These are phyloP conservation scores for Mirounga angustirostris DNA, from an alignment of 2,113 vertebrate genomes.

Conservation along the genomic window DNA sequence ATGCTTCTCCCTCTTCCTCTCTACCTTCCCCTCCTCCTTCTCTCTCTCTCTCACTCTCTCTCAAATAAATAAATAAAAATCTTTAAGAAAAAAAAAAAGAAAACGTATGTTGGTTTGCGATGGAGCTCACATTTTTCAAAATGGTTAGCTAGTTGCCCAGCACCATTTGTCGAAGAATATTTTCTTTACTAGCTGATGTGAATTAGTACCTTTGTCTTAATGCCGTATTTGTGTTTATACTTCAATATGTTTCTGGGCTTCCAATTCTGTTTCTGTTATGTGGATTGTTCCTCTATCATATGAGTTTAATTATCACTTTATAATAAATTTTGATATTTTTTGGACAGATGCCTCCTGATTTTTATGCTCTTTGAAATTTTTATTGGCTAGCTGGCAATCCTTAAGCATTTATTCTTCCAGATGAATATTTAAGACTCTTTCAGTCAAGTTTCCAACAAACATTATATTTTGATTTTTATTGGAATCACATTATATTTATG, in stretches of 20 bases:
- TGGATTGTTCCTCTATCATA: neutral
- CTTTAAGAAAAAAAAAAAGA: neutral
- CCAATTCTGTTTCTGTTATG: neutral
- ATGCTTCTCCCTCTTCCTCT: too few relatives aligned
- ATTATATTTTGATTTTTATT: neutral
- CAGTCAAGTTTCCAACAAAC: neutral
- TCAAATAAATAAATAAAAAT: too few relatives aligned
- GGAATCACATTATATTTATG: neutral
- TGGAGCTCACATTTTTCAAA: neutral
- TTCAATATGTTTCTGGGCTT: neutral
- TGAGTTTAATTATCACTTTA: neutral
- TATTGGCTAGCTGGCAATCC: neutral
- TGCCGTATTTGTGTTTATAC: neutral
- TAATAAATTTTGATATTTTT: neutral
- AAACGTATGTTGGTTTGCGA: neutral
- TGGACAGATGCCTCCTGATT: neutral
- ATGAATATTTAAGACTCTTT: neutral
- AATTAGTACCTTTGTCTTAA: neutral
- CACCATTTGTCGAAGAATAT: neutral
- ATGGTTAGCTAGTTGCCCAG: neutral
- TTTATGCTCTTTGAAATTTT: neutral
- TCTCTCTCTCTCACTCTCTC: too few relatives aligned
- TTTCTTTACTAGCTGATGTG: neutral
- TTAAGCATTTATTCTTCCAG: conserved; percentile 6
- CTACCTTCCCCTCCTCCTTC: too few relatives aligned